Base-by-base conservation (phyloP, 1,140 invertebrate species). In the Lordiphosa mommai region DNA sequence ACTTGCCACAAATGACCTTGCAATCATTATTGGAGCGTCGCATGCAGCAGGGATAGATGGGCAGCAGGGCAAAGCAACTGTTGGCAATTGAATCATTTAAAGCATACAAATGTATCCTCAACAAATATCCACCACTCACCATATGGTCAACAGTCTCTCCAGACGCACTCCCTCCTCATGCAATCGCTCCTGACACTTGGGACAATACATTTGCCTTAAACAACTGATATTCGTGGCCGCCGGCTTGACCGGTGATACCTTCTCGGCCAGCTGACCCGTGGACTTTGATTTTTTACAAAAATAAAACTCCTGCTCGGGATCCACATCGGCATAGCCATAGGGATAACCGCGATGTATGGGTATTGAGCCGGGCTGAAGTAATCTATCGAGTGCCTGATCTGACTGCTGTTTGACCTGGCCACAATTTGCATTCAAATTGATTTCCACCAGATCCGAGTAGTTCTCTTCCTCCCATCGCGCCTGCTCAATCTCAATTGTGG, bases 1-100 rank as follows among this genome's bases (percentile, higher is more conserved):
- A 87, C 37, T 87, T 87, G 48, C 66, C 60, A 12, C 85, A 87
- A 40, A 87, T 87, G 16, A 87, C 85, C 61, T 85, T 87, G 61
- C 85, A 85, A 14, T 82, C 76, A 14, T 84, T 63, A 30, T 66
- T 64, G 33, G 64, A 52, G 17, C 73, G 74, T 20, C 65, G 63
- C 40, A 63, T 49, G 30, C 85, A 80, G 46, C 85, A 87, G 12
- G 80, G 79, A 63, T 84, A 86, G 3, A 87, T 53, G 36, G 85
- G 85, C 47, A 87, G 63, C 33, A 87, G 38, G 27, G 85, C 57
- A 32, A 87, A 76, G 14, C 85, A 87, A 44, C 85, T 87, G 65
- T 3, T n/a, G n/a, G n/a, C n/a, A 51, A 30, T 13, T 2, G 14
- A 29, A 7, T 51, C 5, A 43, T 20, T 13, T 20, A 27, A 17